A percentile compares a stretch with the other conserved stretches of the same genome.
These are phyloP conservation scores for Acrobasis suavella DNA, from an alignment of 2,888 invertebrate genomes.

Conservation along the genomic window DNA sequence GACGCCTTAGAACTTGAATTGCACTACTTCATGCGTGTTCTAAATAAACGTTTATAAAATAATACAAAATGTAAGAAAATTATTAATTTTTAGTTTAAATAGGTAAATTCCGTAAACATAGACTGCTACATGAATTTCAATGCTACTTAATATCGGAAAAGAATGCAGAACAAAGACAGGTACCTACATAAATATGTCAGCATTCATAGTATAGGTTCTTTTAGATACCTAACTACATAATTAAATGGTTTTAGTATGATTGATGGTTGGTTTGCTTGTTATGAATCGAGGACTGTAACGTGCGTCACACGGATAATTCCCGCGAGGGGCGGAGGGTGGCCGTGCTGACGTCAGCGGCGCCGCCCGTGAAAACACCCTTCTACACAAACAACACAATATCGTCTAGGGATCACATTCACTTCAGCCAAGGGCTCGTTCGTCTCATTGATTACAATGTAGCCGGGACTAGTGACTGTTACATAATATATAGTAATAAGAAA, in stretches of 20 bases:
- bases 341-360: slow-evolving; percentile 51
- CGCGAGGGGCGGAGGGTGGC: slow-evolving; percentile 34
- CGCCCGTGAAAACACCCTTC: slow-evolving; percentile 29
- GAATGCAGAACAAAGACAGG: too few species aligned
- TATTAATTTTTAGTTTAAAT: too few species aligned
- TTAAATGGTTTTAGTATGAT: slow-evolving; percentile 6
- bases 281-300: slow-evolving; percentile 50
- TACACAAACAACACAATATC: slow-evolving; percentile 33
- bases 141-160: too few species aligned
- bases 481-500: too few species aligned
- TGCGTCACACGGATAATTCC: slow-evolving; percentile 65
- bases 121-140: too few species aligned
- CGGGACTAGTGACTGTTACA: background rate
- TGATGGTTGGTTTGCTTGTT: slow-evolving; percentile 31
- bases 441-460: background rate
- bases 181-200: too few species aligned
- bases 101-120: too few species aligned
- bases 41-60: too few species aligned
- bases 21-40: too few species aligned
- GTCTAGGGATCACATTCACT: background rate
- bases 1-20: too few species aligned
- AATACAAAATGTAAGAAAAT: too few species aligned
- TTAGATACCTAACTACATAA: background rate
- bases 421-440: slow-evolving; percentile 9
- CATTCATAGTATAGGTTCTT: too few species aligned